Evolutionary conservation across 2,797 vertebrate species (phyloP).

Genomic region (Denticeps clupeoides): DNA sequence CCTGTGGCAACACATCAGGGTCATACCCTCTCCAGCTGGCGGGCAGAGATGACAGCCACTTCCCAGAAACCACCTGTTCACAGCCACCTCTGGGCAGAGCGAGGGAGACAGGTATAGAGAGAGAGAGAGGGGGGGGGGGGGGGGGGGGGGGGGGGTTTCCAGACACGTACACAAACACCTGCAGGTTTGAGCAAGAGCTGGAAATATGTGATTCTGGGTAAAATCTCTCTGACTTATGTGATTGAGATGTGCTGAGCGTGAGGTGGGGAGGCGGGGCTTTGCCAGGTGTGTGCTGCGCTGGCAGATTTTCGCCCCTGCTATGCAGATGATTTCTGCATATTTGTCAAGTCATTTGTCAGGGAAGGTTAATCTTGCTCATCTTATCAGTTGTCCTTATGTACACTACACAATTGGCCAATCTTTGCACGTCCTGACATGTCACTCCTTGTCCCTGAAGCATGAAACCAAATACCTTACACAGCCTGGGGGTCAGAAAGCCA

Average conservation of each 20-base stretch:
- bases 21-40: conserved; percentile 52
- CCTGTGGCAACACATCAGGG: conserved; percentile 28
- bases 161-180: background rate
- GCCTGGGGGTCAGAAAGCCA: background rate
- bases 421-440: background rate
- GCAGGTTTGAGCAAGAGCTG: background rate
- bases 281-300: conserved; percentile 7
- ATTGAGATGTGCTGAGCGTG: background rate
- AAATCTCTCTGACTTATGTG: conserved; percentile 13
- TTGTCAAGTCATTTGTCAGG: background rate
- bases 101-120: background rate
- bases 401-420: background rate
- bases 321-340: background rate
- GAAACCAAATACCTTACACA: background rate
- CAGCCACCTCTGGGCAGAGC: conserved; percentile 6
- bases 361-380: background rate
- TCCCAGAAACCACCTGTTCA: conserved; percentile 29
- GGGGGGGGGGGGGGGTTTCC: background rate
- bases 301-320: too few relatives aligned
- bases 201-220: conserved; percentile 7
- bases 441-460: background rate
- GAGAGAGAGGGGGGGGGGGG: background rate
- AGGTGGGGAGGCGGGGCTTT: conserved; percentile 4
- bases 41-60: conserved; percentile 13
- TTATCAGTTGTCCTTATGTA: background rate